Evolutionary conservation across 2,888 invertebrate species (phyloP).

Genomic region (Drosophila maculinotata): DNA sequence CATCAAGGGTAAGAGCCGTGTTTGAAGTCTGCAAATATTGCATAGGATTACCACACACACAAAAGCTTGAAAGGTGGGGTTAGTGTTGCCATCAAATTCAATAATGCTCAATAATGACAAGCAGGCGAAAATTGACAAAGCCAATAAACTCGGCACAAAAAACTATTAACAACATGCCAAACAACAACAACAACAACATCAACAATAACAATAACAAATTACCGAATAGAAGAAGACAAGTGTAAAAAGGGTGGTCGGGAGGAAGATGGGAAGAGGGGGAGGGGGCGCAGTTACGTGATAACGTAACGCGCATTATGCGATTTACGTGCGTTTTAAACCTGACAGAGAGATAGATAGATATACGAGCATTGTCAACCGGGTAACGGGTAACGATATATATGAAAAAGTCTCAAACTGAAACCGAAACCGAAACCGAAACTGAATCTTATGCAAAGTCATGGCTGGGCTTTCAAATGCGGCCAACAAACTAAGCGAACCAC

Average conservation of each 20-base stretch:
- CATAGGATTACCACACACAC: constrained; percentile 57
- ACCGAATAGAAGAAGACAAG: constrained; percentile 42
- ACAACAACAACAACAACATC: constrained; percentile 22
- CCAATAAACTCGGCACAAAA: constrained; percentile 54
- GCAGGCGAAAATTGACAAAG: constrained; percentile 60
- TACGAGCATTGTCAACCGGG: constrained; percentile 54
- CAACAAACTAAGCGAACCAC: constrained; percentile 52
- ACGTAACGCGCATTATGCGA: constrained; percentile 72
- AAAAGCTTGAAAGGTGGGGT: constrained; percentile 43
- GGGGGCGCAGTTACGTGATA: constrained; percentile 49
- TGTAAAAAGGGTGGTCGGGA: constrained; percentile 9
- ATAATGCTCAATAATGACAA: constrained; percentile 49
- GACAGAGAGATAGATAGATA: constrained; percentile 29
- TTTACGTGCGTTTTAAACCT: constrained; percentile 63
- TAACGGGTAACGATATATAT: constrained; percentile 44
- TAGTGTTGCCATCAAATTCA: constrained; percentile 43
- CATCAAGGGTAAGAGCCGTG: constrained; percentile 28
- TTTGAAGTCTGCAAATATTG: constrained; percentile 40
- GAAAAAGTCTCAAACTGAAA: constrained; percentile 33
- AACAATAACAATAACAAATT: constrained; percentile 37
- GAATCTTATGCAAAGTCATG: constrained; percentile 80
- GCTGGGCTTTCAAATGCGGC: constrained; percentile 62
- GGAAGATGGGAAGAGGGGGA: background rate
- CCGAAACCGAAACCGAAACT: constrained; percentile 41
- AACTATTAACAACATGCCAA: constrained; percentile 48